Conservation (phyloP, 2,113 vertebrate species). For the Tyto alba region DNA sequence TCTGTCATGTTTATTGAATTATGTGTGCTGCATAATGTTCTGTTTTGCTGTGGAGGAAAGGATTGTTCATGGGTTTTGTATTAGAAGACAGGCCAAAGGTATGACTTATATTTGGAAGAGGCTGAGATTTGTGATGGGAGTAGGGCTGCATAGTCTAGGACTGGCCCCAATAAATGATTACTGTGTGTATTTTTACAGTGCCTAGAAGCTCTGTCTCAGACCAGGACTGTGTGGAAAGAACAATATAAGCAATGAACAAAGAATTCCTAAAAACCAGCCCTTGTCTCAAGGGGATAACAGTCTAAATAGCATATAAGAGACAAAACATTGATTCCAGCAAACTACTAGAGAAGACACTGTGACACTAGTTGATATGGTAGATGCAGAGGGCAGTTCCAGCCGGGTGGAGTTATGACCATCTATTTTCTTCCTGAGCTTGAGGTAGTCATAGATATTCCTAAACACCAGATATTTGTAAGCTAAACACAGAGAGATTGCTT, state of each 20-base stretch:
- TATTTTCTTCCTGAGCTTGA: background rate
- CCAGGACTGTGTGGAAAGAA: background rate
- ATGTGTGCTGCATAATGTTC: background rate
- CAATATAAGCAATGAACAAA: background rate
- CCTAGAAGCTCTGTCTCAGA: slow-evolving; percentile 1
- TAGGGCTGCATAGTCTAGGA: background rate
- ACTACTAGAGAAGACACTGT: background rate
- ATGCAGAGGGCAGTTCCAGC: background rate
- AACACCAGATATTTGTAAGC: background rate
- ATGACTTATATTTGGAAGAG: slow-evolving; percentile 38
- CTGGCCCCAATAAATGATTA: background rate
- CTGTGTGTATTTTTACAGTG: slow-evolving; percentile 8
- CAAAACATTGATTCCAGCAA: background rate
- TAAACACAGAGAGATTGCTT: background rate
- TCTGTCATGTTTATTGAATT: background rate
- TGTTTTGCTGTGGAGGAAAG: background rate
- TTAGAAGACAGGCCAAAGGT: slow-evolving; percentile 22
- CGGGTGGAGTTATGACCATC: background rate
- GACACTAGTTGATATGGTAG: background rate
- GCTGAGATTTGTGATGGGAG: background rate
- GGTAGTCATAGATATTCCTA: background rate
- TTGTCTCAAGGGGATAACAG: background rate
- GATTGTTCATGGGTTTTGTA: background rate
- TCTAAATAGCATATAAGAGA: background rate
- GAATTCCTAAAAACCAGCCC: background rate